Percentiles rank a stretch among this genome's conserved stretches.
These are phyloP conservation scores for Candidula unifasciata DNA, from an alignment of 2,888 invertebrate species.

Conservation along the genomic window DNA sequence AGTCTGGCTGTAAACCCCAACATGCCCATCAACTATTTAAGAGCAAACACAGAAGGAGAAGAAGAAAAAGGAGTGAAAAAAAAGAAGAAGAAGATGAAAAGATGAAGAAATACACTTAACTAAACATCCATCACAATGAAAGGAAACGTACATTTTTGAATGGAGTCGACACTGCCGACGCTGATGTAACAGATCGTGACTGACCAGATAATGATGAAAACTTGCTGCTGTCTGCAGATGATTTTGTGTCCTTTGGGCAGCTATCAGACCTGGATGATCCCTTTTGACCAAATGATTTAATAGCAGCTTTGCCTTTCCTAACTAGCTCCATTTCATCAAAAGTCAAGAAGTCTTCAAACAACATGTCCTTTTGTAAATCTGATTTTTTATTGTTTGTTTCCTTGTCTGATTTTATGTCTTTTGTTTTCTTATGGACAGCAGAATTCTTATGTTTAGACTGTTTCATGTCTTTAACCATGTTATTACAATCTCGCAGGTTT, in stretches of 20 bases:
- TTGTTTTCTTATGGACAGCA: background rate
- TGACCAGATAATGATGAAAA: background rate
- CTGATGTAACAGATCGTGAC: background rate
- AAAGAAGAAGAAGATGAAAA: too few relatives aligned
- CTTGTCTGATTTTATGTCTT: background rate
- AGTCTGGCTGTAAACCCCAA: too few relatives aligned
- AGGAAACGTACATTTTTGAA: constrained; percentile 57
- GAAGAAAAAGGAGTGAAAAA: too few relatives aligned
- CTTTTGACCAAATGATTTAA: constrained; percentile 28
- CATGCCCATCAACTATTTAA: too few relatives aligned
- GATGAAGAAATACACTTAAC: too few relatives aligned
- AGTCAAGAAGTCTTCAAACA: constrained; percentile 48
- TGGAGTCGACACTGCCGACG: constrained; percentile 49
- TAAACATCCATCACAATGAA: too few relatives aligned
- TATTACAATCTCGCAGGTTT: background rate
- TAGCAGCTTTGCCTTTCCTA: constrained; percentile 51
- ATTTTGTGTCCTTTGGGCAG: background rate
- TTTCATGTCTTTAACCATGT: background rate
- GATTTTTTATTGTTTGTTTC: background rate
- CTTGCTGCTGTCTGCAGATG: background rate
- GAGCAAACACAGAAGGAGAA: too few relatives aligned
- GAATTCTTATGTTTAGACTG: background rate
- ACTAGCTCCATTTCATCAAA: constrained; percentile 53
- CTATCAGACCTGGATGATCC: background rate
- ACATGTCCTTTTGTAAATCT: background rate